A percentile compares a stretch with the other conserved stretches of the same genome.
These are phyloP conservation scores for Dipus sagitta DNA, from an alignment of 2,797 vertebrate genomes.

Conservation along the genomic window DNA sequence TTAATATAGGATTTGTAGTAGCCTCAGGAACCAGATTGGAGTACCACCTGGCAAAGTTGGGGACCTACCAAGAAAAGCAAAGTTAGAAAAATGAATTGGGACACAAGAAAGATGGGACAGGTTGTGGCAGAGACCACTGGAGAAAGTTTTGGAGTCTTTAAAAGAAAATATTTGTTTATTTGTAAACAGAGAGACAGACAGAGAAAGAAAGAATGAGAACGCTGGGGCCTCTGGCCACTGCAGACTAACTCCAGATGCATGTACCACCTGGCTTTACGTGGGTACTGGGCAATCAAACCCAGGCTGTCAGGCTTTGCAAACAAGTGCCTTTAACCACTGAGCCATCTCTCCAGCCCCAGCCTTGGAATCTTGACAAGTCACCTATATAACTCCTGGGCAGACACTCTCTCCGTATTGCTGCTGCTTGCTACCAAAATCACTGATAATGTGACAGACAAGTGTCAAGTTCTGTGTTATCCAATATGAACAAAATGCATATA, in stretches of 20 bases:
- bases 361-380: neutral
- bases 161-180: too few relatives aligned
- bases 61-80: neutral
- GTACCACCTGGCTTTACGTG: too few relatives aligned
- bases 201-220: too few relatives aligned
- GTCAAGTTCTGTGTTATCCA: neutral
- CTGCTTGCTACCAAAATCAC: neutral
- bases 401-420: neutral
- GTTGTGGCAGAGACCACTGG: neutral
- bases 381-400: neutral
- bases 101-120: neutral
- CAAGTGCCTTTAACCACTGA: too few relatives aligned
- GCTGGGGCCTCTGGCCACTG: too few relatives aligned
- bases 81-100: neutral
- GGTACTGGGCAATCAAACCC: too few relatives aligned
- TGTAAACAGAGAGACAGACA: too few relatives aligned
- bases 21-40: constrained; percentile 37
- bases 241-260: too few relatives aligned
- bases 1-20: constrained; percentile 13
- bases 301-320: too few relatives aligned
- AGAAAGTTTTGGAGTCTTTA: neutral
- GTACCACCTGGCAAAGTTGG: neutral
- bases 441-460: neutral
- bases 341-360: too few relatives aligned
- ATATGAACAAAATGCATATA: neutral